Conservation (phyloP, 2,888 invertebrate genomes). For the Heterodera filipjevi region DNA sequence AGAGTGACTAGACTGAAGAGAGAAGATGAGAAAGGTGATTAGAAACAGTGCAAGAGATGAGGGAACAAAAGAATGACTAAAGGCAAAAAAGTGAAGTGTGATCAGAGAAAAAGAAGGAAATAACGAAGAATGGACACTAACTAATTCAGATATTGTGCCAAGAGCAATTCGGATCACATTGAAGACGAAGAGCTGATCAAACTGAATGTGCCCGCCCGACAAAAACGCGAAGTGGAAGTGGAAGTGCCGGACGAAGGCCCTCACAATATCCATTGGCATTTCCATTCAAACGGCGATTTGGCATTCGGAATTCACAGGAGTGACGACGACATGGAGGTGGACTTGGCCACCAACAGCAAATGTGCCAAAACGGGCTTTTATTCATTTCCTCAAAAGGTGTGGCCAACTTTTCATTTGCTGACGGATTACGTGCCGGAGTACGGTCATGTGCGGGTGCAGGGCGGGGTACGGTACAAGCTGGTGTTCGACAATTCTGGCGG, state of each 20-base stretch:
- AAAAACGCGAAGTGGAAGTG: conserved; percentile 44
- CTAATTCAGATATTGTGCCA: conserved; percentile 39
- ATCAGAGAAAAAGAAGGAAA: no score
- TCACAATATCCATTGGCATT: conserved; percentile 43
- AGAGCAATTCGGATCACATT: conserved; percentile 45
- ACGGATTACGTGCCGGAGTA: conserved; percentile 61
- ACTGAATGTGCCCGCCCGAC: conserved; percentile 51
- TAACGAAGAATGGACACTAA: no score
- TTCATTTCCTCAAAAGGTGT: conserved; percentile 42
- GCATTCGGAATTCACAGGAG: conserved; percentile 39
- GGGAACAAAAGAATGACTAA: no score
- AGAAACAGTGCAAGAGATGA: no score
- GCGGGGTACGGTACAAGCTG: conserved; percentile 51
- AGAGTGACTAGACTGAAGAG: not conserved
- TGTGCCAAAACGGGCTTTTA: not conserved
- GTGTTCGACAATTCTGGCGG: conserved; percentile 59
- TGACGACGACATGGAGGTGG: conserved; percentile 26
- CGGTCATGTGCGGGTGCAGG: conserved; percentile 45
- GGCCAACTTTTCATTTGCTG: conserved; percentile 54
- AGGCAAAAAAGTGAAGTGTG: not conserved
- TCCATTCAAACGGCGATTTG: conserved; percentile 41
- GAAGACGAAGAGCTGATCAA: conserved; percentile 48
- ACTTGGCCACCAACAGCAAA: not conserved
- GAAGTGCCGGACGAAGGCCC: not conserved
- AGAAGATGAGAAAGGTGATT: not conserved